A percentile compares a stretch with the other conserved stretches of the same genome.
These are phyloP conservation scores for silkworm (Bombyx mori) DNA, from an alignment of 1,140 invertebrate species.

Conservation along the genomic window DNA sequence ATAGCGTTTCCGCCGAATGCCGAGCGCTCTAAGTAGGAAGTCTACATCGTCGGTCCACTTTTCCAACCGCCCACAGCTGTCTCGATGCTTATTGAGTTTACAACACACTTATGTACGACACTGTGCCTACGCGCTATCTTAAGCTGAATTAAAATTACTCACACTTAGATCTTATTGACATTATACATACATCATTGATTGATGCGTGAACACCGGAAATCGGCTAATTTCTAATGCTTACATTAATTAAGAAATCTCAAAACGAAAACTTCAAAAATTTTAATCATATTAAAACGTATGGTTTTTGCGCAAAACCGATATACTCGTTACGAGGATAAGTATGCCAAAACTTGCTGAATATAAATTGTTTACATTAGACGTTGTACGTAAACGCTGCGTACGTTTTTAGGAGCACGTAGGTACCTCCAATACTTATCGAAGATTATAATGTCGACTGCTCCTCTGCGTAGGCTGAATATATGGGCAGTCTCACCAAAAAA, in stretches of 20 bases:
- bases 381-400: not conserved
- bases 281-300: no score
- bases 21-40: slow-evolving; percentile 63
- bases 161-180: slow-evolving; percentile 50
- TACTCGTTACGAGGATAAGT: no score
- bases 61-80: slow-evolving; percentile 63
- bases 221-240: no score
- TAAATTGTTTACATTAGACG: no score
- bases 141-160: slow-evolving; percentile 64
- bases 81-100: slow-evolving; percentile 62
- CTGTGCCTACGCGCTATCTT: slow-evolving; percentile 52
- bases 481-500: slow-evolving; percentile 11
- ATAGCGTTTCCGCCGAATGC: slow-evolving; percentile 62
- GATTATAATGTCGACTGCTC: slow-evolving; percentile 12
- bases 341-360: no score
- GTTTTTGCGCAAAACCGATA: no score
- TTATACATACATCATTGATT: no score
- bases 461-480: slow-evolving; percentile 15
- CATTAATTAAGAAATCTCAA: no score
- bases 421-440: slow-evolving; percentile 6
- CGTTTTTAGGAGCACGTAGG: slow-evolving; percentile 12
- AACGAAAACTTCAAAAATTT: no score
- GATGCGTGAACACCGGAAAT: no score
- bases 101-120: slow-evolving; percentile 60
- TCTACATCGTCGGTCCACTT: slow-evolving; percentile 47